Evolutionary conservation across 2,888 invertebrate genomes (phyloP).

Genomic region (Lacanobia oleracea): DNA sequence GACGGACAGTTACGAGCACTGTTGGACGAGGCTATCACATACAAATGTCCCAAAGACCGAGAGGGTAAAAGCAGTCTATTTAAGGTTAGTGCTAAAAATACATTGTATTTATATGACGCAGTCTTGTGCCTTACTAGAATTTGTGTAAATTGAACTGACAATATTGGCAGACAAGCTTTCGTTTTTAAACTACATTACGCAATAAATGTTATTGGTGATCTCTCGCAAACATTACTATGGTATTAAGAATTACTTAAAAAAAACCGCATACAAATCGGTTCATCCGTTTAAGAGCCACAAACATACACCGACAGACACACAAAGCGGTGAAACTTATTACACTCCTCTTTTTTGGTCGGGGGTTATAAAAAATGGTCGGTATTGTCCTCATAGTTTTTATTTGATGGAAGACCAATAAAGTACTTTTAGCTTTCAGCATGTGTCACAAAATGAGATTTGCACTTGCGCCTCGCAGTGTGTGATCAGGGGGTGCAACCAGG

Average conservation of each 20-base stretch:
- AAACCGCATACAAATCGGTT: no score
- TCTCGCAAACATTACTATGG: neutral
- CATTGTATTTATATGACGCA: constrained; percentile 7
- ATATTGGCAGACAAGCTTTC: neutral
- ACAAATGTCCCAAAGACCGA: constrained; percentile 96
- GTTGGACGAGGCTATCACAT: constrained; percentile 95
- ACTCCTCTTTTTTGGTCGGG: no score
- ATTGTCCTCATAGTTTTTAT: neutral
- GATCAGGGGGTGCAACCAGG: neutral
- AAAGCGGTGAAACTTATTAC: no score
- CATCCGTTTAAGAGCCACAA: no score
- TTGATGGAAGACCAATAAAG: neutral
- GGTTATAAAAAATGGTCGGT: no score
- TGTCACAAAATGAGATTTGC: neutral
- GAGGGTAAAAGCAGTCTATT: constrained; percentile 96
- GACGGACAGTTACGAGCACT: constrained; percentile 94
- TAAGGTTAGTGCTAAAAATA: constrained; percentile 89
- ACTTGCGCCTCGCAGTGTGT: neutral
- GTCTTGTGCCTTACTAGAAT: constrained; percentile 8
- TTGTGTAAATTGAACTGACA: constrained; percentile 5
- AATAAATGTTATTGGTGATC: neutral
- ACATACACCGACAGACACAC: no score
- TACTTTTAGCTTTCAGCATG: neutral
- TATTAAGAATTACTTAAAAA: neutral
- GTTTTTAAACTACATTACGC: neutral